Evolutionary conservation across 1,140 invertebrate genomes (phyloP), one percentile per base, ranked within the genome.

Genomic region (Drosophila eugracilis): DNA sequence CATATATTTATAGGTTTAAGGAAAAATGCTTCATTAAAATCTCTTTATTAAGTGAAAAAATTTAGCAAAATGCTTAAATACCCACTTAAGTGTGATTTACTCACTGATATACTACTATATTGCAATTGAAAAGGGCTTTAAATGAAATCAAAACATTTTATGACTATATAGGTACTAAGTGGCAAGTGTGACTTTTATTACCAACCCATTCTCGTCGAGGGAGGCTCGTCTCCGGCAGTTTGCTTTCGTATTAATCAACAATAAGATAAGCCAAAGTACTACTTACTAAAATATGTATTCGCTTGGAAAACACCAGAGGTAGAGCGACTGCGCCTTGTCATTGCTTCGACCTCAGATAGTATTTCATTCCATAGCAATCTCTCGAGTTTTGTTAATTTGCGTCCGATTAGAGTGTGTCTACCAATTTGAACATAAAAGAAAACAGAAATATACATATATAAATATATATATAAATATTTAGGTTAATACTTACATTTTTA

Each of bases 281-380:
- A 49, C 45, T n/a, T 48, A 45, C 9, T 34, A 17, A 26, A 4
- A 5, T 41, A 41, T n/a, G 7, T 48, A 36, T 36, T 24, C n/a
- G 12, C 26, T 41, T 9, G 3, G 42, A 45, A 45, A 39, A 30
- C 19, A 14, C 24, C 24, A 66, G 24, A 41, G 26, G 12, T 30
- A 9, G 36, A 12, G 30, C 19, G 17, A 24, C 10, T 15, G 21
- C 32, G 53, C 48, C 24, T 60, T 65, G 75, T 60, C 75, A 78
- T 75, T 78, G 71, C 37, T 22, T 17, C 15, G 59, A 75, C 75
- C 58, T 75, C 49, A 50, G 50, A 54, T 49, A 36, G 37, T 62
- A 34, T 62, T 55, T 69, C 14, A 30, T 26, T 42, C 34, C 34
- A 30, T 21, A 26, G 7, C 37, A 49, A 59, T 30, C 50, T 55